Base-by-base conservation (phyloP, 2,888 invertebrate species). In the Plebejus melissa region DNA sequence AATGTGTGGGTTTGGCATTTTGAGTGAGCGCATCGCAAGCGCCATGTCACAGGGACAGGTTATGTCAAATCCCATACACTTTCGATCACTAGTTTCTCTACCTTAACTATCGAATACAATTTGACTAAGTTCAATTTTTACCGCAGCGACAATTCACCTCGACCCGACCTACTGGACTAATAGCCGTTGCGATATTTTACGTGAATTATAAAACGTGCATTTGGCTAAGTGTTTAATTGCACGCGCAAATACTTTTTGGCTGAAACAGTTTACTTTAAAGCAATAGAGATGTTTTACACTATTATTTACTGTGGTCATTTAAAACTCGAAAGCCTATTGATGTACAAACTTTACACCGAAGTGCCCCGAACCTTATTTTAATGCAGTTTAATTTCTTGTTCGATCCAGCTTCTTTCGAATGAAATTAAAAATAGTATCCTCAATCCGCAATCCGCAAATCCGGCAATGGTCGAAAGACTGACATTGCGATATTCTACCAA, bases 101-200 rank as follows among this genome's bases (percentile, higher is more conserved):
- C 9, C 46, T 46, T 46, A 9, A 9, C 2, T 41, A 46, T 11
- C 46, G 46, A 54, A 54, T 54, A 16, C 54, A 54, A 54, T 54
- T 54, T 54, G 54, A 54, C 54, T 54, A 54, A 54, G 76, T 74
- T 84, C 81, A 82, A 82, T 86, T 87, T 85, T 87, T 87, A 80
- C 80, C 79, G 79, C 79, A 79, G 78, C 76, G 78, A 76, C 77
- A 77, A 79, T 77, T 82, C 79, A 79, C 80, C 81, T 83, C 81
- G 81, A 78, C 76, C 78, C 78, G 78, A 76, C 77, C 77, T 75
- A 75, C 58, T 77, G 50, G 60, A 46, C 76, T 76, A 76, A 74
- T 71, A 74, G 41, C 70, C n/a, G 38, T 71, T 71, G 46, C 46
- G 32, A 72, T 72, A 72, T 70, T 41, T 41, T 70, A 70, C 38